These are phyloP conservation scores for Apistogramma diplotaenia DNA, from an alignment of 2,113 vertebrate species.

Conservation along the genomic window DNA sequence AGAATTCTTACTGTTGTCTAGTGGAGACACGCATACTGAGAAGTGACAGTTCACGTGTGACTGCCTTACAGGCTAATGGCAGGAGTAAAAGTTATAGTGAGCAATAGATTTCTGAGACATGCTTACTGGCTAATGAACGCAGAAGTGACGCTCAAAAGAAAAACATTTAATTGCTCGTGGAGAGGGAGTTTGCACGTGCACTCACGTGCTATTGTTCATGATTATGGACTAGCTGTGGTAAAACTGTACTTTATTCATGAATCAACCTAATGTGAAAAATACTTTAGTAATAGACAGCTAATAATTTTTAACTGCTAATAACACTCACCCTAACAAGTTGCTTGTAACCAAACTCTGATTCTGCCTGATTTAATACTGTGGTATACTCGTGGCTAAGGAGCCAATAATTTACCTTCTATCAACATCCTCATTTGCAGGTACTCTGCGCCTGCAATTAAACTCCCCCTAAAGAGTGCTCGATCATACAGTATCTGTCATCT, in stretches of 20 bases:
- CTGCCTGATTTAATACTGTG: slow-evolving; percentile 25
- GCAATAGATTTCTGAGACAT: slow-evolving; percentile 55
- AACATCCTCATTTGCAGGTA: slow-evolving; percentile 39
- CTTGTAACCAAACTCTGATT: slow-evolving; percentile 28
- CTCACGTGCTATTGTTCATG: slow-evolving; percentile 20
- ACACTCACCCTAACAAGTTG: slow-evolving; percentile 24
- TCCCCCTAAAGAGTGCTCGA: slow-evolving; percentile 65
- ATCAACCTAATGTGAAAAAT: slow-evolving; percentile 16
- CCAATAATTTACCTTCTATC: slow-evolving; percentile 38
- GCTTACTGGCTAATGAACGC: slow-evolving; percentile 69
- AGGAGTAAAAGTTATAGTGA: slow-evolving; percentile 53
- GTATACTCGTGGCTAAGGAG: slow-evolving; percentile 25
- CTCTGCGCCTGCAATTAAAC: slow-evolving; percentile 63
- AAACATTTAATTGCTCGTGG: slow-evolving; percentile 45
- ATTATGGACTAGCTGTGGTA: slow-evolving; percentile 17
- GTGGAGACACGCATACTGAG: slow-evolving; percentile 35
- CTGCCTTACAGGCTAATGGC: slow-evolving; percentile 62
- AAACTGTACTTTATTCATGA: slow-evolving; percentile 41
- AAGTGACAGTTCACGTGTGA: slow-evolving; percentile 65
- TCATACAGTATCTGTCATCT: slow-evolving; percentile 71
- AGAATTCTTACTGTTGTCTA: slow-evolving; percentile 46
- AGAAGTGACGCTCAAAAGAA: slow-evolving; percentile 50
- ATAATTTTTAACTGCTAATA: slow-evolving; percentile 31
- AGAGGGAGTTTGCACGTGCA: neutral
- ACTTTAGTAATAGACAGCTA: slow-evolving; percentile 17